Evolutionary conservation across 2,888 invertebrate species (phyloP).

Genomic region (Leucozona laternaria): DNA sequence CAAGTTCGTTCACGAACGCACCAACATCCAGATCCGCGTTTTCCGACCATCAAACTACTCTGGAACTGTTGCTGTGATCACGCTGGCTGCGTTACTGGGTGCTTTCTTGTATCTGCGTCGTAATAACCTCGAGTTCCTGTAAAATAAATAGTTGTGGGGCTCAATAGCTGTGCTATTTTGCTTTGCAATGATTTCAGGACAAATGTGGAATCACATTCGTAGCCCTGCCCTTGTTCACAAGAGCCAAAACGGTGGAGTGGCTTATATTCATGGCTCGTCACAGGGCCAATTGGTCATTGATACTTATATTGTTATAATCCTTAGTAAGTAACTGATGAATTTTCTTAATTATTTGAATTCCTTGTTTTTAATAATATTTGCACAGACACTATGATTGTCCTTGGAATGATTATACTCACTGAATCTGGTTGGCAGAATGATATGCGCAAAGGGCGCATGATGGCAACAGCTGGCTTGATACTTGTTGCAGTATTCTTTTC

Average conservation of each 20-base stretch:
- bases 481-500: conserved; percentile 98
- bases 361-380: not conserved
- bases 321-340: conserved; percentile 89
- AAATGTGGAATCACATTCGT: conserved; percentile 99
- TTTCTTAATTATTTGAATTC: not conserved
- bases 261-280: conserved; percentile 97
- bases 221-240: conserved; percentile 98
- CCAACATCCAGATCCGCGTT: conserved; percentile 96
- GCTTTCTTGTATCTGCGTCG: conserved; percentile 96
- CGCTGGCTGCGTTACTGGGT: conserved; percentile 93
- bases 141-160: conserved; percentile 99
- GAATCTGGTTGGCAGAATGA: conserved; percentile 93
- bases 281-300: conserved; percentile 98
- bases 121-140: conserved; percentile 98
- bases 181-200: conserved; percentile 99
- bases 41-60: conserved; percentile 99
- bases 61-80: conserved; percentile 94
- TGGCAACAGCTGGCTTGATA: conserved; percentile 94
- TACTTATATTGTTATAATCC: conserved; percentile 97
- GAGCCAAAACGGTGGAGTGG: conserved; percentile 94
- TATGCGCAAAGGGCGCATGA: conserved; percentile 92
- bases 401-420: conserved; percentile 97
- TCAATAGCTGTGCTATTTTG: conserved; percentile 95
- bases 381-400: conserved; percentile 94
- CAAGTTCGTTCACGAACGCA: conserved; percentile 97